Evolutionary conservation across 2,113 vertebrate species (phyloP), one percentile per base, ranked within the genome.

Genomic region (Vulpes ferrilata): DNA sequence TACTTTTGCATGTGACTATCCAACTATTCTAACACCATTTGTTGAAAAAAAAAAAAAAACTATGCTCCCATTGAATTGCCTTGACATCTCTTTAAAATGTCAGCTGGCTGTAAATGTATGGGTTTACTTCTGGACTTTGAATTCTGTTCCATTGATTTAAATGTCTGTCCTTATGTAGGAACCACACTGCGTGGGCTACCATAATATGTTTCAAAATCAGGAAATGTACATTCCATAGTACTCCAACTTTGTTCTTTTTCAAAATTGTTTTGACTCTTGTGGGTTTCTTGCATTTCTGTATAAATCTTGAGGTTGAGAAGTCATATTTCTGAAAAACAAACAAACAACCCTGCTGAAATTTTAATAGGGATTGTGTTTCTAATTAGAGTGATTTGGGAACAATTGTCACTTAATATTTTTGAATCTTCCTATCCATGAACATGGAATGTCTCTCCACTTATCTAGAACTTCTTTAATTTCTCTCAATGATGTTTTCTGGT

Each of bases 401-500:
- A 88, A 60, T 35, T 84, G 16, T 12, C 43, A 91, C 74, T 83
- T 89, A 89, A 78, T 32, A 71, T 60, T 71, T 82, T 93, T 81
- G 10, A 60, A 11, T 88, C 48, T 93, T 88, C 27, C 15, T 91
- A 7, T 79, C n/a, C 30, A 60, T 32, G 59, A 87, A 35, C 2
- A 15, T 95, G 64, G 5, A 74, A 27, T 93, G 3, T 65, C 16
- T 86, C 7, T 86, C 7, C n/a, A 64, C 93, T 88, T 91, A 78
- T 65, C 93, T 87, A 79, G 35, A 94, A 89, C 10, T 84, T 60
- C 19, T 94, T 90, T 81, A 51, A 62, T 88, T 82, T 89, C 48
- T 95, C 87, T 85, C 25, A 82, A 19, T 30, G 35, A 17, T 76
- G 13, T 23, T 57, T 93, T 71, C 51, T 43, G 20, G 51, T 43